Base-by-base conservation (phyloP, 2,113 vertebrate species). In the Pontoporia blainvillei region DNA sequence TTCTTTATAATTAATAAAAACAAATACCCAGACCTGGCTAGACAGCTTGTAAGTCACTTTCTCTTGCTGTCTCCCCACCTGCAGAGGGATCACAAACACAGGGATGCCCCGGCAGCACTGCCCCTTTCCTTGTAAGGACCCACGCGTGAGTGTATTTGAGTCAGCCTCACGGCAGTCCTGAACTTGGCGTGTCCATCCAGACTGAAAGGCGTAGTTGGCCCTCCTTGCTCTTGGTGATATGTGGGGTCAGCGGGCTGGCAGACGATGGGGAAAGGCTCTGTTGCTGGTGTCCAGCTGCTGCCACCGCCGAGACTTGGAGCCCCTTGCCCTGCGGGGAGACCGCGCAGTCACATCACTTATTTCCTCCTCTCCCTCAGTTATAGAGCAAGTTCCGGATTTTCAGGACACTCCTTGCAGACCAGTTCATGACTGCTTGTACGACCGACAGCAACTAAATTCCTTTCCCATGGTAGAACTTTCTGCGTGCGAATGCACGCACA, bases 1-100 rank as follows among this genome's bases (percentile, higher is more conserved):
- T 69, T 91, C 76, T 79, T 95, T 72, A 85, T 93, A 89, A 93
- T 84, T 96, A 92, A 84, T 91, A 95, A 92, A 96, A 82, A 72
- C 62, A 95, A 94, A 91, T 90, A 82, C 86, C 86, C 78, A 78
- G 62, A 59, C 34, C 78, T n/a, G 91, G 71, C 61, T 57, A 88
- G 9, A 64, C 6, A 84, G 88, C 72, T 66, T 90, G n/a, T 62
- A 94, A 96, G 91, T 89, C 86, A 79, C 31, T 89, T 52, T 92
- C 54, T 91, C 14, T 57, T 85, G 69, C 46, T 73, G 6, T 61
- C 44, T 9, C 23, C 15, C 29, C 49, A 11, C 2, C 46, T 29
- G 39, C 44, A 15, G 14, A 79, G 23, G 39, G 54, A 90, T 75
- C 59, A 64, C 52, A 87, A 87, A 75, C 31, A 66, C 6, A 57